Percentiles rank a stretch among this genome's conserved stretches.
Conservation (phyloP, 2,113 vertebrate species). For the Lampris incognitus region DNA sequence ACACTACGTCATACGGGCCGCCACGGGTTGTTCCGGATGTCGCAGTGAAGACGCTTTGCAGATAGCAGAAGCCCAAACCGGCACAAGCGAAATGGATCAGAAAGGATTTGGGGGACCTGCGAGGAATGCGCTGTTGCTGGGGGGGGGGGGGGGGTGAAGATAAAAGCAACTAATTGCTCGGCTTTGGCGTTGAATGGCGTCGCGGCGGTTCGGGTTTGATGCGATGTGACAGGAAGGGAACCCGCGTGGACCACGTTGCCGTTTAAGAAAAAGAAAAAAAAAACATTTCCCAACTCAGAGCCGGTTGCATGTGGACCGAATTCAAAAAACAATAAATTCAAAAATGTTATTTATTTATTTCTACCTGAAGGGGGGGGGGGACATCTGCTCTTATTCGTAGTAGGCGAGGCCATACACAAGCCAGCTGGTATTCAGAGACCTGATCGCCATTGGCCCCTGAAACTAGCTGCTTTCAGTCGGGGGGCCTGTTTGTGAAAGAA, state of each 20-base stretch:
- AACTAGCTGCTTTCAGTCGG: conserved; percentile 59
- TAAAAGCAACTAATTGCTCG: conserved; percentile 79
- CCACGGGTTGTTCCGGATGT: conserved; percentile 22
- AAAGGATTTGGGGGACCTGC: conserved; percentile 60
- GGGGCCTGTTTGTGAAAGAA: conserved; percentile 73
- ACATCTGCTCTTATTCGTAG: no score
- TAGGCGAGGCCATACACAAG: no score
- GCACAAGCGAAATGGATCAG: conserved; percentile 60
- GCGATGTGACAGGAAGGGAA: conserved; percentile 52
- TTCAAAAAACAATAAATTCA: conserved; percentile 24
- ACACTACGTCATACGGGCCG: background rate
- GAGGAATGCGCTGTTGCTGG: conserved; percentile 69
- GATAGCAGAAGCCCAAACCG: conserved; percentile 51
- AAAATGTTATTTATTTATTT: conserved; percentile 49
- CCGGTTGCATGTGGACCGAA: conserved; percentile 39
- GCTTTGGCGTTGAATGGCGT: conserved; percentile 57
- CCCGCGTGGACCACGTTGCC: conserved; percentile 42
- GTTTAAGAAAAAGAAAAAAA: conserved; percentile 36
- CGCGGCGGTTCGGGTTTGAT: conserved; percentile 52
- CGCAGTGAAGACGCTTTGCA: conserved; percentile 10
- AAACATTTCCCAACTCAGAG: conserved; percentile 41
- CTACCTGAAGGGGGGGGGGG: background rate
- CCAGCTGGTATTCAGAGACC: no score
- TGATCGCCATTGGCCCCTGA: conserved; percentile 48
- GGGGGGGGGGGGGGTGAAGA: conserved; percentile 40